phyloP scores from a whole-genome alignment of 1,140 invertebrate genomes.

The Battus philenor region DNA sequence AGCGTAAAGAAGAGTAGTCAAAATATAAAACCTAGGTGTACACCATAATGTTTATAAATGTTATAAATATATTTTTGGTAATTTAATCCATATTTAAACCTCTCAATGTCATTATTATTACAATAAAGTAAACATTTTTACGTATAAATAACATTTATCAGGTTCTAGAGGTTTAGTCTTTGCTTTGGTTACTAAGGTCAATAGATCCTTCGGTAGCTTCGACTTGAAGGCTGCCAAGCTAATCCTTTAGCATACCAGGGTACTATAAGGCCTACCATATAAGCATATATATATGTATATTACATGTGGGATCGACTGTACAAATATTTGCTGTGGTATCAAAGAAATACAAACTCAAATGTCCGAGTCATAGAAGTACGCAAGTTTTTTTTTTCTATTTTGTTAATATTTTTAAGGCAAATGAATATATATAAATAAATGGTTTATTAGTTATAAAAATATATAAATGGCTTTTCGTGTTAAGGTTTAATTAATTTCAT shows the following conservation, averaged over 20 bases:
- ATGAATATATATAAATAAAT: no score
- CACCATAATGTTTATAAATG: background rate
- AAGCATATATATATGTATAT: background rate
- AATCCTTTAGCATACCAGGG: background rate
- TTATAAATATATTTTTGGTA: background rate
- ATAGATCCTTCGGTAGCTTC: no score
- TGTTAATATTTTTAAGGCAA: constrained; percentile 7
- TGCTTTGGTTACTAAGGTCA: no score
- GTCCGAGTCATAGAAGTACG: constrained; percentile 13
- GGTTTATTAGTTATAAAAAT: background rate
- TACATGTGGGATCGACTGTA: background rate
- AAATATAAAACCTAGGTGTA: background rate
- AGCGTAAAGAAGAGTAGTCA: no score
- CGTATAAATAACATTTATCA: background rate
- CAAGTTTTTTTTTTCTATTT: constrained; percentile 8
- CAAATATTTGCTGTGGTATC: background rate
- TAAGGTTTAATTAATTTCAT: no score
- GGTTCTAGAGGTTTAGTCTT: background rate
- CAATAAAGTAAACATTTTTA: background rate
- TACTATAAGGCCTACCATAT: background rate
- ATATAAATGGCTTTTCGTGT: background rate
- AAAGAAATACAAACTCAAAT: constrained; percentile 14
- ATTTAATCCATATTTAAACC: no score
- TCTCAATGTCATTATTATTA: no score
- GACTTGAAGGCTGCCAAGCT: background rate